Evolutionary conservation across 1,140 invertebrate species (phyloP).

Genomic region (Diachasmimorpha longicaudata): DNA sequence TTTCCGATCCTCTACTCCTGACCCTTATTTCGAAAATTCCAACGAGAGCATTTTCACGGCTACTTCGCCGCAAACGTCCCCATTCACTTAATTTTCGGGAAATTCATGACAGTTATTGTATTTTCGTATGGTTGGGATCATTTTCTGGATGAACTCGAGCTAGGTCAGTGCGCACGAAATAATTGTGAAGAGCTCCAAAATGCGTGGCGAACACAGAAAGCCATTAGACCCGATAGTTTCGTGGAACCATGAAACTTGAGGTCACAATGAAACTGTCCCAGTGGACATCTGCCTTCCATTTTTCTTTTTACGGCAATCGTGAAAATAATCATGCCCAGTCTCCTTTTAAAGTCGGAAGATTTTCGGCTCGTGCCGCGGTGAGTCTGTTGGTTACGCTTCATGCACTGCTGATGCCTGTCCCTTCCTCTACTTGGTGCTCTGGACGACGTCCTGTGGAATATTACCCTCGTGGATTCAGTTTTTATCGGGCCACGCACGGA

Average conservation of each 20-base stretch:
- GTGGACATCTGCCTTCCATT: neutral
- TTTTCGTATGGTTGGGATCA: no score
- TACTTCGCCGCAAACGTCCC: neutral
- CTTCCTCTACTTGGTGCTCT: conserved; percentile 50
- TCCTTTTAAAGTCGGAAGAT: conserved; percentile 5
- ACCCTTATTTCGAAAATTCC: neutral
- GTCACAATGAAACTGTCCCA: neutral
- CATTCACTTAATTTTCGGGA: no score
- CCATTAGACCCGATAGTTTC: neutral
- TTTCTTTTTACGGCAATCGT: neutral
- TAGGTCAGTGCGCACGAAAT: neutral
- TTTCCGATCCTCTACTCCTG: neutral
- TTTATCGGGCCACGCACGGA: neutral
- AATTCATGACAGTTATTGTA: no score
- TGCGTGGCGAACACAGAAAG: neutral
- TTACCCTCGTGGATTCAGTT: conserved; percentile 45
- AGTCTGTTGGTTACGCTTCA: conserved; percentile 59
- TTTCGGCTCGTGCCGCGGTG: conserved; percentile 57
- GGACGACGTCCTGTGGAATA: conserved; percentile 23
- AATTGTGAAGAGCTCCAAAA: neutral
- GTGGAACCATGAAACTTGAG: neutral
- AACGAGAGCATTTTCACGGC: neutral
- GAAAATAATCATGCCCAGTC: neutral
- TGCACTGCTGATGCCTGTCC: conserved; percentile 60
- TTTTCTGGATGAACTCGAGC: neutral